Percentiles rank a stretch among this genome's conserved stretches.
phyloP scores from a whole-genome alignment of 1,140 invertebrate species.

The Leptestheria dahalacensis region DNA sequence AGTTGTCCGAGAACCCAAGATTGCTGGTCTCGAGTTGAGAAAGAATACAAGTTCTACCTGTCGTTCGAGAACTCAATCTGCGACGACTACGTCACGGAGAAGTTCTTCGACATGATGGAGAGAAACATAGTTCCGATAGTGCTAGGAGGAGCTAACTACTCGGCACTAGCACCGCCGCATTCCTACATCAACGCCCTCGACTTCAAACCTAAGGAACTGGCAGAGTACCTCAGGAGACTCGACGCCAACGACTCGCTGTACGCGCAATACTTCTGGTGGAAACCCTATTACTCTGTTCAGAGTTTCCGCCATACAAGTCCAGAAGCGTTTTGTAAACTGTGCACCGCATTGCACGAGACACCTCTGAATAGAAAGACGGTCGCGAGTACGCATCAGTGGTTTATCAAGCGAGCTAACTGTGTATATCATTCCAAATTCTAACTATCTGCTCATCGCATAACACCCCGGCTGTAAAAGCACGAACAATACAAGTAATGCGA shows the following conservation, averaged over 20 bases:
- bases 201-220: conserved; percentile 27
- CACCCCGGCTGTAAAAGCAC: no score
- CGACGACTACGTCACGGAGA: conserved; percentile 29
- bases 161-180: conserved; percentile 28
- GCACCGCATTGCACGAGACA: conserved; percentile 6
- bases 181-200: conserved; percentile 36
- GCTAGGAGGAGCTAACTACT: conserved; percentile 35
- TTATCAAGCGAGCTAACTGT: background rate
- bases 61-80: conserved; percentile 27
- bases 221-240: conserved; percentile 27
- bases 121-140: conserved; percentile 32
- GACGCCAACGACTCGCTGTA: conserved; percentile 27
- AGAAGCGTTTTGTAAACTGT: conserved; percentile 11
- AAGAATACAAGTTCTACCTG: conserved; percentile 29
- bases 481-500: no score
- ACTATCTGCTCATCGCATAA: no score
- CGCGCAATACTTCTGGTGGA: conserved; percentile 30
- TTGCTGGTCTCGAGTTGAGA: conserved; percentile 21
- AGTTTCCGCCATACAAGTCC: conserved; percentile 4
- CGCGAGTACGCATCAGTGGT: conserved; percentile 1
- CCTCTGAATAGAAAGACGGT: background rate
- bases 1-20: conserved; percentile 13
- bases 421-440: background rate
- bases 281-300: conserved; percentile 9
- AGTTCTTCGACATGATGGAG: conserved; percentile 17